Evolutionary conservation across 1,140 invertebrate species (phyloP).

Genomic region (Drosophila kohkoa): DNA sequence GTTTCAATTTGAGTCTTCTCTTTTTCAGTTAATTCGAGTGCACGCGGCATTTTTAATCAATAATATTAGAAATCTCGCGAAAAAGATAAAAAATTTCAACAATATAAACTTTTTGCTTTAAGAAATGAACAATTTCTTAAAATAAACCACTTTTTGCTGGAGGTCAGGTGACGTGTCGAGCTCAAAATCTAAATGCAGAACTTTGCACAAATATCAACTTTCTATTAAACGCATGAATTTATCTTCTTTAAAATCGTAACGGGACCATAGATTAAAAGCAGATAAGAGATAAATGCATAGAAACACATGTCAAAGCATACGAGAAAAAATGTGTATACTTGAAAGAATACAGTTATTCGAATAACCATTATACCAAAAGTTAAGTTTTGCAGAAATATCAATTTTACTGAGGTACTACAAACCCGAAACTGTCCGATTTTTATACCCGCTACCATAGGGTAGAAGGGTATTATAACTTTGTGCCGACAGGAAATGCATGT

Average conservation of each 20-base stretch:
- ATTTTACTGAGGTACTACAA: no score
- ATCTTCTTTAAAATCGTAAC: not conserved
- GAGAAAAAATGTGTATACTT: conserved; percentile 1
- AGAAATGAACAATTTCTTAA: no score
- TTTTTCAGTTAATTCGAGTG: not conserved
- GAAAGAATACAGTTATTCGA: not conserved
- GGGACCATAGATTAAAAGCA: conserved; percentile 7
- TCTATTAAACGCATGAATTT: not conserved
- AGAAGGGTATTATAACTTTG: no score
- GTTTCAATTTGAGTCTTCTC: no score
- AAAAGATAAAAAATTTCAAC: not conserved
- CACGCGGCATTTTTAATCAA: not conserved
- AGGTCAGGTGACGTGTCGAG: no score
- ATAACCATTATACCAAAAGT: not conserved
- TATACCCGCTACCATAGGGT: no score
- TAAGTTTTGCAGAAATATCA: no score
- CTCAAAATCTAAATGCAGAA: no score
- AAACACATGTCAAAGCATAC: conserved; percentile 6
- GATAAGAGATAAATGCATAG: not conserved
- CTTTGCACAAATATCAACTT: conserved; percentile 7
- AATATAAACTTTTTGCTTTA: conserved; percentile 1
- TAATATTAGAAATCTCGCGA: not conserved
- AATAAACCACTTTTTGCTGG: no score
- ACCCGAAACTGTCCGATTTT: no score
- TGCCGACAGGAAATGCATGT: no score